A percentile compares a stretch with the other conserved stretches of the same genome.
These are phyloP conservation scores for Nomada hirtipes DNA, from an alignment of 2,888 invertebrate genomes.

Conservation along the genomic window DNA sequence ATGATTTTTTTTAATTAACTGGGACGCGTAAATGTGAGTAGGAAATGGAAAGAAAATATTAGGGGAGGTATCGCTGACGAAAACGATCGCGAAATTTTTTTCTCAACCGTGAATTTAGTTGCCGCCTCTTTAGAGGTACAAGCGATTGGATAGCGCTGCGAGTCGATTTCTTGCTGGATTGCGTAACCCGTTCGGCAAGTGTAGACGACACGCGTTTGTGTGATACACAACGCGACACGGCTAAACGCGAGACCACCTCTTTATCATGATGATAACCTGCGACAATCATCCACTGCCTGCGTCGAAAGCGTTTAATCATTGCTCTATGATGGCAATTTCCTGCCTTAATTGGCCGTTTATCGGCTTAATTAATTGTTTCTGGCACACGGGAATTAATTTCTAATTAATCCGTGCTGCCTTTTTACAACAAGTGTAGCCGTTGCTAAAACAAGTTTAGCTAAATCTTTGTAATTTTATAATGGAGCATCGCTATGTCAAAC, in stretches of 20 bases:
- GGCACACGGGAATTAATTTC: background rate
- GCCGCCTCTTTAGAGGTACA: background rate
- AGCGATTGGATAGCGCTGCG: background rate
- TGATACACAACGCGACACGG: background rate
- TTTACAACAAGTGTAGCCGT: too few relatives aligned
- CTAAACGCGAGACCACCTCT: slow-evolving; percentile 23
- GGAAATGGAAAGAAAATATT: background rate
- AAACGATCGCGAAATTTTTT: slow-evolving; percentile 31
- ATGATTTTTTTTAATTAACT: slow-evolving; percentile 2
- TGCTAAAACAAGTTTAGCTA: too few relatives aligned
- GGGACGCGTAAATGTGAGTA: background rate
- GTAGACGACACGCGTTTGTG: background rate
- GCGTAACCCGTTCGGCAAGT: slow-evolving; percentile 11
- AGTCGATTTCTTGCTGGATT: slow-evolving; percentile 3
- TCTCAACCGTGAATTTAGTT: background rate
- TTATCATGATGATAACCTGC: slow-evolving; percentile 29
- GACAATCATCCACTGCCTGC: background rate
- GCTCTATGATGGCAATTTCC: slow-evolving; percentile 7
- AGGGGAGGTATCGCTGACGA: background rate
- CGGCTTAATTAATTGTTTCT: slow-evolving; percentile 28
- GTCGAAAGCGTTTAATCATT: slow-evolving; percentile 32
- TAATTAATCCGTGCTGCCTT: background rate
- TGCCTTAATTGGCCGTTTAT: slow-evolving; percentile 24
- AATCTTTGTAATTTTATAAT: background rate
- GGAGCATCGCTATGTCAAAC: too few relatives aligned